phyloP scores from a whole-genome alignment of 2,113 vertebrate species.

The Nyctibius bracteatus region DNA sequence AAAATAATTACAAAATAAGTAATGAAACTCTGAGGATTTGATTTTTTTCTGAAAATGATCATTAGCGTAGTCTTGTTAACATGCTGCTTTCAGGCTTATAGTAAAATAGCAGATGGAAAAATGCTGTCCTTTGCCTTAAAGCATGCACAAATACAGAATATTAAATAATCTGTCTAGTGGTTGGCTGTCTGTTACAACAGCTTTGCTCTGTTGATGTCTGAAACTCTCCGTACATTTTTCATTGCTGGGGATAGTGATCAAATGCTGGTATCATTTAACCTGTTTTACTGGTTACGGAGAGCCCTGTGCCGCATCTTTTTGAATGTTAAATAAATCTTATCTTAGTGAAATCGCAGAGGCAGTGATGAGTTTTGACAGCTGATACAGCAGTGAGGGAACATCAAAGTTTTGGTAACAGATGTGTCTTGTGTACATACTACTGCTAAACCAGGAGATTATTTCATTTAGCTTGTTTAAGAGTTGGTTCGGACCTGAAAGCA shows the following conservation, averaged over 20 bases:
- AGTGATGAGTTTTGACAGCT: not conserved
- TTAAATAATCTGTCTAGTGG: not conserved
- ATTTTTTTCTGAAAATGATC: constrained; percentile 16
- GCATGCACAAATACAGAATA: not conserved
- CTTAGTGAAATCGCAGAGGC: not conserved
- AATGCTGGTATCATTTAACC: not conserved
- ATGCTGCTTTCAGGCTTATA: not conserved
- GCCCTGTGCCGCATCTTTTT: not conserved
- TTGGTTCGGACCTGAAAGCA: not conserved
- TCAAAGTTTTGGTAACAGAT: not conserved
- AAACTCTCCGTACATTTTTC: not conserved
- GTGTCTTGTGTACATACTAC: not conserved
- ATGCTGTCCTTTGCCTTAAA: not conserved
- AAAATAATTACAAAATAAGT: constrained; percentile 59
- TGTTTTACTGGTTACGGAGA: not conserved
- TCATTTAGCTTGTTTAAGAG: not conserved
- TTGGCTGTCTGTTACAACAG: not conserved
- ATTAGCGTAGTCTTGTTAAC: constrained; percentile 29
- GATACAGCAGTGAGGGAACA: not conserved
- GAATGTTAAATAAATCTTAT: not conserved
- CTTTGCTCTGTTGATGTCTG: not conserved
- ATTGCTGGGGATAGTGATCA: not conserved
- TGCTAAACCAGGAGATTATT: not conserved
- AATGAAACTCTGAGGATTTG: constrained; percentile 41
- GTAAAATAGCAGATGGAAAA: not conserved